Conservation (phyloP, 2,113 vertebrate species). For the Arenaria interpres region DNA sequence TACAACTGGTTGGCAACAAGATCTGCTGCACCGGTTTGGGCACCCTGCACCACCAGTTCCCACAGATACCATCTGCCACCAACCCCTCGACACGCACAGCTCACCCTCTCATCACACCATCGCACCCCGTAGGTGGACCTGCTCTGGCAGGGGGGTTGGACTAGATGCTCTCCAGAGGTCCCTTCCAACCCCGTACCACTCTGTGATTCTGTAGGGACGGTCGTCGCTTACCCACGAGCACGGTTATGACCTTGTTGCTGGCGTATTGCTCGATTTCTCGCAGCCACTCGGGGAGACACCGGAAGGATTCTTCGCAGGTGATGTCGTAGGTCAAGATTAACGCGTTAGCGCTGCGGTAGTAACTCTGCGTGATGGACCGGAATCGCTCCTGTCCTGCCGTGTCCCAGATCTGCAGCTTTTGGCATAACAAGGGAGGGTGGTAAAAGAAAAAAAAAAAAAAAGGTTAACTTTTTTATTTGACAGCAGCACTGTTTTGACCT, state of each 20-base stretch:
- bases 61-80: background rate
- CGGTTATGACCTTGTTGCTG: slow-evolving; percentile 97
- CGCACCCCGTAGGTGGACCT: background rate
- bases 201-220: background rate
- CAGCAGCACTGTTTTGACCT: background rate
- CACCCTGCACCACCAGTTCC: background rate
- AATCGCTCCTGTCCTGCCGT: slow-evolving; percentile 97
- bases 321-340: slow-evolving; percentile 98
- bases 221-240: slow-evolving; percentile 90
- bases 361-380: slow-evolving; percentile 98
- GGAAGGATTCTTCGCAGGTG: slow-evolving; percentile 98
- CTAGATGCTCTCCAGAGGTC: too few relatives aligned
- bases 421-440: background rate
- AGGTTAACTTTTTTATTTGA: background rate
- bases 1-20: background rate
- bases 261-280: slow-evolving; percentile 98
- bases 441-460: background rate
- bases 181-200: too few relatives aligned
- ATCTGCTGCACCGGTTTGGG: background rate
- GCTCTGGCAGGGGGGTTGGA: too few relatives aligned
- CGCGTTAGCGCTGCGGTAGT: slow-evolving; percentile 97
- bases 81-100: background rate
- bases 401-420: slow-evolving; percentile 98
- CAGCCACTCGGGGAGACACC: slow-evolving; percentile 98
- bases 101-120: background rate